phyloP scores from a whole-genome alignment of 2,888 invertebrate genomes.

The Lathronympha strigana region DNA sequence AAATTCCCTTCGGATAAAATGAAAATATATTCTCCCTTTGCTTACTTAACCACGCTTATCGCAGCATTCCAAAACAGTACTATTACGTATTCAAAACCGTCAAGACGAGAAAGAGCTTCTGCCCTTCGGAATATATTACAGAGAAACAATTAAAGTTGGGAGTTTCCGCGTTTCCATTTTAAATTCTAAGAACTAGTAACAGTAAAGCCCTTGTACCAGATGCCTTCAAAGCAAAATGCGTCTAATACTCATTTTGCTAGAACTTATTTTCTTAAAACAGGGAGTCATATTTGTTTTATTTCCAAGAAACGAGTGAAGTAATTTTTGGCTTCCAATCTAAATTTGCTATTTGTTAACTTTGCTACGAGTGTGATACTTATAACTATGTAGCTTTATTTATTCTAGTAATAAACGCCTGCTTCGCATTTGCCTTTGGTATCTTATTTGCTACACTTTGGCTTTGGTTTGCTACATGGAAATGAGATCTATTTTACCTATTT shows the following conservation, averaged over 20 bases:
- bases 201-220: not conserved
- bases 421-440: too few species aligned
- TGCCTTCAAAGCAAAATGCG: not conserved
- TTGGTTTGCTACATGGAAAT: too few species aligned
- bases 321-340: constrained; percentile 16
- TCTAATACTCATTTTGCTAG: not conserved
- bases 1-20: not conserved
- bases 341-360: constrained; percentile 7
- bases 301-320: not conserved
- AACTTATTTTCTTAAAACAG: not conserved
- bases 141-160: constrained; percentile 24
- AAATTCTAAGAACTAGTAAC: constrained; percentile 7
- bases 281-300: not conserved
- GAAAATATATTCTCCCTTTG: not conserved
- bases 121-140: constrained; percentile 26
- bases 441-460: not conserved
- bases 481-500: too few species aligned
- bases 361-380: not conserved
- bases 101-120: constrained; percentile 16
- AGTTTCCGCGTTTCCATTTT: constrained; percentile 17
- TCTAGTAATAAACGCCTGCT: not conserved
- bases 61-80: constrained; percentile 8
- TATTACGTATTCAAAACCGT: constrained; percentile 18
- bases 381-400: not conserved
- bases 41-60: constrained; percentile 20